Evolutionary conservation across 2,888 invertebrate species (phyloP), one percentile per base, ranked within the genome.

Genomic region (Platycheirus rosarum): DNA sequence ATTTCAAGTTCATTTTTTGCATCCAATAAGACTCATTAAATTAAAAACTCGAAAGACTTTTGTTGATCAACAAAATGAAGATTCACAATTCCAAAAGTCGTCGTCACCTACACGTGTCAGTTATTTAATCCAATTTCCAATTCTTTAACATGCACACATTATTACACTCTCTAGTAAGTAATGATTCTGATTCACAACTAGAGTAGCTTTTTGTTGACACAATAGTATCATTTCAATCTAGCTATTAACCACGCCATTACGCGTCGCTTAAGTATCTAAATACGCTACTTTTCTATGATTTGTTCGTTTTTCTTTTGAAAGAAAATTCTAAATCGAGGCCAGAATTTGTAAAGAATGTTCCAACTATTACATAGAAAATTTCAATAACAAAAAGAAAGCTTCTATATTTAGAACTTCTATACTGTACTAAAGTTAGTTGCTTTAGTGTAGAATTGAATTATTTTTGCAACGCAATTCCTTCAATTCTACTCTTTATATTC

Each of bases 381-480:
- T 4, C 3, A 23, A 23, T 23, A n/a, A 11, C 9, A 35, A 8
- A 46, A 46, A 18, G 35, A 13, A 23, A 5, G 11, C n/a, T 9
- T 40, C 40, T 60, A 42, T 60, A 29, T 42, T 16, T 55, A 55
- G 55, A n/a, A 32, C n/a, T n/a, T n/a, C n/a, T 32, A 8, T 6
- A 14, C 8, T 40, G 2, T 40, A 40, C 37, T 40, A 40, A 40
- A 40, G 37, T 40, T 40, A 40, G 37, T 40, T 13, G 2, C 8
- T 8, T 32, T 32, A 35, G 35, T n/a, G n/a, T 32, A 23, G 23
- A 63, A 63, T 63, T 48, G 48, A 63, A 63, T 63, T 35, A 63
- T 63, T 63, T 63, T 63, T 23, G 63, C 63, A 48, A 63, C 63
- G 63, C 63, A 63, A 63, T 63, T 63, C 63, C 20, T 63, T 63